A percentile compares a stretch with the other conserved stretches of the same genome.
phyloP scores from a whole-genome alignment of 2,113 vertebrate species.

The Oreochromis tanganicae region DNA sequence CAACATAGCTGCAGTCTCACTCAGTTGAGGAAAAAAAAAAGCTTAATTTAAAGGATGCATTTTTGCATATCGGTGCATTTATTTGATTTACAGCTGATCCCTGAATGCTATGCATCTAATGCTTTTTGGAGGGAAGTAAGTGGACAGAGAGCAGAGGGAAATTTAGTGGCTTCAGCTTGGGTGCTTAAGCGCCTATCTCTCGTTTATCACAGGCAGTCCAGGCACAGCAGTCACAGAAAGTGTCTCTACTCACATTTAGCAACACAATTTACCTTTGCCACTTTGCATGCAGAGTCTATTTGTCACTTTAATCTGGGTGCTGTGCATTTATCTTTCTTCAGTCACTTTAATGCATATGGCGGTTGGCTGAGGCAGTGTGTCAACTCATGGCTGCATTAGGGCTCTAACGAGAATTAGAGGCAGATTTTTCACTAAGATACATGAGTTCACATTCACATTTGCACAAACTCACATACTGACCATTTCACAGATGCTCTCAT shows the following conservation, averaged over 20 bases:
- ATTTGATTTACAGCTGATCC: slow-evolving; percentile 44
- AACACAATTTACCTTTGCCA: slow-evolving; percentile 61
- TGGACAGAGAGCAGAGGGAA: slow-evolving; percentile 24
- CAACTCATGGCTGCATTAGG: slow-evolving; percentile 46
- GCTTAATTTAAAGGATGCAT: slow-evolving; percentile 31
- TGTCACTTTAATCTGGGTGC: slow-evolving; percentile 58
- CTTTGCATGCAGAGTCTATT: slow-evolving; percentile 65
- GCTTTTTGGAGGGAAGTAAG: slow-evolving; percentile 40
- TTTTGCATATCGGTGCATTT: slow-evolving; percentile 45
- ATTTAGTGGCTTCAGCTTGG: slow-evolving; percentile 42
- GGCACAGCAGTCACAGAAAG: slow-evolving; percentile 22
- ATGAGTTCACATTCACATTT: neutral
- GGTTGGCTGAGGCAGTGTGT: slow-evolving; percentile 44
- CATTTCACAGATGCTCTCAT: neutral
- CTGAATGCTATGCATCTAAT: slow-evolving; percentile 7
- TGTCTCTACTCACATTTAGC: slow-evolving; percentile 52
- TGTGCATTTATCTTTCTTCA: slow-evolving; percentile 49
- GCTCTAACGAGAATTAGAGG: slow-evolving; percentile 32
- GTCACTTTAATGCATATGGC: slow-evolving; percentile 57
- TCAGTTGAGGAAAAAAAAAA: neutral
- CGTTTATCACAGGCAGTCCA: slow-evolving; percentile 54
- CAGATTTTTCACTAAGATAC: slow-evolving; percentile 24
- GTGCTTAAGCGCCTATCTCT: slow-evolving; percentile 55
- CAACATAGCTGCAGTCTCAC: slow-evolving; percentile 22
- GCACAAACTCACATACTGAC: neutral